These are phyloP conservation scores for Oryzias sinensis DNA, from an alignment of 2,797 vertebrate species.

Conservation along the genomic window DNA sequence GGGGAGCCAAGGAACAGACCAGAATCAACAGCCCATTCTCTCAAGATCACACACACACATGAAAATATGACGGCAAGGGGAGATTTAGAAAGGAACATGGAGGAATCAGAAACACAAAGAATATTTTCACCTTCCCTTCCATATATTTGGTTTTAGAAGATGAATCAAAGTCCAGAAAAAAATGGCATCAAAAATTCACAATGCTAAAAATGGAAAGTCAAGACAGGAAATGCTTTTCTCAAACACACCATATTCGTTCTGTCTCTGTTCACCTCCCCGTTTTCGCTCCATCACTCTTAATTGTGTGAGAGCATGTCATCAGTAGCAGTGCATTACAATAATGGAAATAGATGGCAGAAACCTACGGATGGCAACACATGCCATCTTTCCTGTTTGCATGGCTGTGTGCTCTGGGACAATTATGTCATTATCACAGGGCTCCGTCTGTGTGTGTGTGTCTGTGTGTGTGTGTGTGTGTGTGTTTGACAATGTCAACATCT, in stretches of 20 bases:
- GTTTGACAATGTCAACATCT: constrained; percentile 4
- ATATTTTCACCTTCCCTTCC: constrained; percentile 18
- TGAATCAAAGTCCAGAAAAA: constrained; percentile 34
- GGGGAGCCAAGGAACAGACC: constrained; percentile 74
- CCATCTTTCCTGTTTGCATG: constrained; percentile 76
- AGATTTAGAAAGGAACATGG: constrained; percentile 29
- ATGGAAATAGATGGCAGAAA: constrained; percentile 76
- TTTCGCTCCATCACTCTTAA: constrained; percentile 59
- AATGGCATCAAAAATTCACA: constrained; percentile 31
- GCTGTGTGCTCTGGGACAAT: constrained; percentile 73
- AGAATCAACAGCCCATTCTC: constrained; percentile 78
- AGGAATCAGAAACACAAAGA: constrained; percentile 12
- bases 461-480: constrained; percentile 24
- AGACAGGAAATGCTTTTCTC: constrained; percentile 42
- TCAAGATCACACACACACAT: constrained; percentile 59
- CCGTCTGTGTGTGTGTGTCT: constrained; percentile 22
- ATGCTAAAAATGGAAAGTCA: constrained; percentile 41
- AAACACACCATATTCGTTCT: constrained; percentile 45
- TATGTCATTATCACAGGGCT: constrained; percentile 75
- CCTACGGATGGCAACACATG: constrained; percentile 74
- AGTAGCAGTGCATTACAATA: constrained; percentile 77
- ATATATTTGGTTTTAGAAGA: constrained; percentile 10
- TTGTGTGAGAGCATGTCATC: constrained; percentile 74
- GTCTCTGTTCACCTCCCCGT: constrained; percentile 33
- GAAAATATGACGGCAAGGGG: constrained; percentile 22